Evolutionary conservation across 2,888 invertebrate species (phyloP), one percentile per base, ranked within the genome.

Genomic region (Griposia aprilina): DNA sequence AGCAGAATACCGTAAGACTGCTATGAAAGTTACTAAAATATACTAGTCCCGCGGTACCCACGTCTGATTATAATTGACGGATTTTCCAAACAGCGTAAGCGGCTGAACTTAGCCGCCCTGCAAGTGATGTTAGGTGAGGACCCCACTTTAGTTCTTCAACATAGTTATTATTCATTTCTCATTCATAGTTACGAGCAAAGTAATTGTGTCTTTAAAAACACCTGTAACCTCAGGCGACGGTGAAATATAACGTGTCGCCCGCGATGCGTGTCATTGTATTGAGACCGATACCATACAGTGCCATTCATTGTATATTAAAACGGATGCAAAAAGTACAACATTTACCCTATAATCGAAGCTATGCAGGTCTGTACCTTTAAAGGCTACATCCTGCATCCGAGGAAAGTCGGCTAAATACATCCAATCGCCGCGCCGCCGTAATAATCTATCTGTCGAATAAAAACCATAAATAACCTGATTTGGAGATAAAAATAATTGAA

Each of bases 381-480:
- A 66, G 65, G 69, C 57, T 52, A 63, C 62, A 63, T 85, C 74
- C 74, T 50, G 67, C 62, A 63, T 85, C 68, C 69, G 59, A 75
- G 57, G 57, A 55, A 79, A 85, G 26, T 60, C 72, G 23, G 60
- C 83, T 59, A 60, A 78, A 85, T 65, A 85, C 71, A 63, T 63
- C 79, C 69, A 79, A 71, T 57, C 45, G 30, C 57, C 36, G 15
- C 45, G 30, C 57, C 36, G 15, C 74, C 65, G 48, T 70, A 74
- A 65, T 63, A 75, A 83, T 80, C 86, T 74, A 76, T 80, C 41
- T 75, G 62, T 83, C 83, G 60, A 75, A 85, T 79, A 73, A 75
- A 75, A 84, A 63, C 59, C 67, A 86, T 84, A 86, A 86, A 84
- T 80, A 84, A 83, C 79, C 59, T 63, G 79, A 84, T 84, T 86